A percentile compares a stretch with the other conserved stretches of the same genome.
Evolutionary conservation across 2,888 invertebrate species (phyloP).

Genomic region (Crioceris asparagi): DNA sequence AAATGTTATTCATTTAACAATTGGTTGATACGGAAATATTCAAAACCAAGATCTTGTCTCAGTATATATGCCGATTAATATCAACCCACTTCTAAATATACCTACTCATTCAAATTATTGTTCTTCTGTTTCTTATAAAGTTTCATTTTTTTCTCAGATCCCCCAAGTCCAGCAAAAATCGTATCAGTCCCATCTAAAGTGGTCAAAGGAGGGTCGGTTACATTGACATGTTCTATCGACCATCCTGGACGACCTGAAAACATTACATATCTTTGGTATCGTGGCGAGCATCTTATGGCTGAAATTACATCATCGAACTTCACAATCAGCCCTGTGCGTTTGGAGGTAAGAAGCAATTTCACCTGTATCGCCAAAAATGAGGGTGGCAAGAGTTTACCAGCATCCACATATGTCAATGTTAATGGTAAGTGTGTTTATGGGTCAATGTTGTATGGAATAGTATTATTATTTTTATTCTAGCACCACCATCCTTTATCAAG

Average conservation of each 20-base stretch:
- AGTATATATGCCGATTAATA: no score
- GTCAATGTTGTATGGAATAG: not conserved
- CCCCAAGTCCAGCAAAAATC: slow-evolving; percentile 73
- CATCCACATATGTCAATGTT: slow-evolving; percentile 59
- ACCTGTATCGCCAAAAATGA: slow-evolving; percentile 79
- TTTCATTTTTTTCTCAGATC: slow-evolving; percentile 49
- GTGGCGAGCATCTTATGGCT: slow-evolving; percentile 62
- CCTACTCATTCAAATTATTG: not conserved
- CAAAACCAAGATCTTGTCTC: no score
- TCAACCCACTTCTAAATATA: no score
- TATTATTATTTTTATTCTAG: slow-evolving; percentile 41
- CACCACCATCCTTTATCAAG: slow-evolving; percentile 80
- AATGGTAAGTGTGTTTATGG: slow-evolving; percentile 42
- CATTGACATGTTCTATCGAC: slow-evolving; percentile 73
- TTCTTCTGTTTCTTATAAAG: not conserved
- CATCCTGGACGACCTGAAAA: slow-evolving; percentile 74
- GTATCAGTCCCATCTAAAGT: slow-evolving; percentile 64
- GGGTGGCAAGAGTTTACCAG: slow-evolving; percentile 67
- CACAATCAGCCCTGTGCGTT: slow-evolving; percentile 71
- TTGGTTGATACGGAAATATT: no score
- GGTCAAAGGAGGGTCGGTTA: slow-evolving; percentile 71
- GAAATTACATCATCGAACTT: slow-evolving; percentile 68
- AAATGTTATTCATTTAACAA: no score
- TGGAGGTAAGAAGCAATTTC: slow-evolving; percentile 82
- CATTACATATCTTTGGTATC: slow-evolving; percentile 66